A percentile compares a stretch with the other conserved stretches of the same genome.
phyloP scores from a whole-genome alignment of 2,888 invertebrate genomes.

The Acronicta leporina region DNA sequence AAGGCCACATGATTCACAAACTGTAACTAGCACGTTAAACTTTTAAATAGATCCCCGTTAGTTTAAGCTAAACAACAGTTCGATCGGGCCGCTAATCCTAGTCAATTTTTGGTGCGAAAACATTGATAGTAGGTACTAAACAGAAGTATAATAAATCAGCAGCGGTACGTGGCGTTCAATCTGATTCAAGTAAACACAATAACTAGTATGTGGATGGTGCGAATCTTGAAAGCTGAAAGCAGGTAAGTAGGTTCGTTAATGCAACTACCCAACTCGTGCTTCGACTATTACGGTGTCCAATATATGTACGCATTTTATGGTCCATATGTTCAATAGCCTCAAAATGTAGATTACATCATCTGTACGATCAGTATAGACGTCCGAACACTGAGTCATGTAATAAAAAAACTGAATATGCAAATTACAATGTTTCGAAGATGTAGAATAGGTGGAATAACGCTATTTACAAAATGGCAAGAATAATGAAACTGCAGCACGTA shows the following conservation, averaged over 20 bases:
- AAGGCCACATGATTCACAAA: conserved; percentile 16
- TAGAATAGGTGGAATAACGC: conserved; percentile 25
- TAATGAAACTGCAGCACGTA: conserved; percentile 29
- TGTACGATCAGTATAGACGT: conserved; percentile 63
- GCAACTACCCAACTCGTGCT: conserved; percentile 75
- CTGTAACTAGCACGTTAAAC: conserved; percentile 22
- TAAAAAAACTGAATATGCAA: conserved; percentile 58
- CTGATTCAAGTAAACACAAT: conserved; percentile 52
- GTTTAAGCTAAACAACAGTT: conserved; percentile 12
- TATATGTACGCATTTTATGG: conserved; percentile 70
- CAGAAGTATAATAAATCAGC: conserved; percentile 20
- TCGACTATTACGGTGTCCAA: conserved; percentile 77
- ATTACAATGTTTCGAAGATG: conserved; percentile 40
- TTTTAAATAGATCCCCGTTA: conserved; percentile 10
- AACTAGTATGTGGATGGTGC: conserved; percentile 54
- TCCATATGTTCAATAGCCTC: conserved; percentile 66
- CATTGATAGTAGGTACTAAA: conserved; percentile 3
- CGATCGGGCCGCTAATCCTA: conserved; percentile 7
- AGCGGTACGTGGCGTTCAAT: conserved; percentile 24
- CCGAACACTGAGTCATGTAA: conserved; percentile 61
- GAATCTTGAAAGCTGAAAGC: conserved; percentile 71
- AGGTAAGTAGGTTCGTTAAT: conserved; percentile 71
- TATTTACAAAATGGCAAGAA: conserved; percentile 34
- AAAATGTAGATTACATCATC: conserved; percentile 78
- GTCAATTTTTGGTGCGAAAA: conserved; percentile 15